Evolutionary conservation across 2,113 vertebrate species (phyloP).

Genomic region (Uria aalge): DNA sequence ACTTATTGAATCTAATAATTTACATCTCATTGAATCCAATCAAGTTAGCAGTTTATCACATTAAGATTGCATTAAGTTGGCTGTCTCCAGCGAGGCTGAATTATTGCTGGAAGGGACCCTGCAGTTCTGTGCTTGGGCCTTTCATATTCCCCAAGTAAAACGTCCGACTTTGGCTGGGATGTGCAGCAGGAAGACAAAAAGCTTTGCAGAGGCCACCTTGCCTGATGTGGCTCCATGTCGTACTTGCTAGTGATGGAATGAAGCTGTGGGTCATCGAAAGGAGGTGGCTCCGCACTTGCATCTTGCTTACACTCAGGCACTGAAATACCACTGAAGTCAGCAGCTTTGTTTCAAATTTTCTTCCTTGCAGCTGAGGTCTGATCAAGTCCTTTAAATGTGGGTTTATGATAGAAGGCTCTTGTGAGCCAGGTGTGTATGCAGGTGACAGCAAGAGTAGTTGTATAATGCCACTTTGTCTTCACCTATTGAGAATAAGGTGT

Average conservation of each 20-base stretch:
- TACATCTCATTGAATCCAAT: slow-evolving; percentile 77
- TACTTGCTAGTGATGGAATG: neutral
- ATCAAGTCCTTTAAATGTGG: neutral
- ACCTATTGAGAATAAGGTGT: neutral
- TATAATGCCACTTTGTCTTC: neutral
- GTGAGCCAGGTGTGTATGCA: neutral
- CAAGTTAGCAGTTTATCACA: slow-evolving; percentile 68
- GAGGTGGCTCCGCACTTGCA: fast-evolving
- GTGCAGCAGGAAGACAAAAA: neutral
- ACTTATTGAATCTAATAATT: slow-evolving; percentile 75
- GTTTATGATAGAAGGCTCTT: neutral
- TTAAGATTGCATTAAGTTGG: slow-evolving; percentile 66
- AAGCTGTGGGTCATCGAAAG: neutral
- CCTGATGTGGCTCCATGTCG: fast-evolving
- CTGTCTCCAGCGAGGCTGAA: slow-evolving; percentile 56
- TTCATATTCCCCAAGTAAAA: neutral
- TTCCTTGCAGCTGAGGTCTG: neutral
- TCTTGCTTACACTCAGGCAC: neutral
- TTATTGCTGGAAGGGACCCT: slow-evolving; percentile 45
- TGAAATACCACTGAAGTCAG: neutral
- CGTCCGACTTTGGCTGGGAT: neutral
- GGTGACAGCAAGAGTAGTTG: neutral
- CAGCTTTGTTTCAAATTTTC: neutral
- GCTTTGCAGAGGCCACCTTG: neutral
- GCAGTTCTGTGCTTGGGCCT: neutral